Evolutionary conservation across 2,888 invertebrate genomes (phyloP).

Genomic region (Habrosyne pyritoides): DNA sequence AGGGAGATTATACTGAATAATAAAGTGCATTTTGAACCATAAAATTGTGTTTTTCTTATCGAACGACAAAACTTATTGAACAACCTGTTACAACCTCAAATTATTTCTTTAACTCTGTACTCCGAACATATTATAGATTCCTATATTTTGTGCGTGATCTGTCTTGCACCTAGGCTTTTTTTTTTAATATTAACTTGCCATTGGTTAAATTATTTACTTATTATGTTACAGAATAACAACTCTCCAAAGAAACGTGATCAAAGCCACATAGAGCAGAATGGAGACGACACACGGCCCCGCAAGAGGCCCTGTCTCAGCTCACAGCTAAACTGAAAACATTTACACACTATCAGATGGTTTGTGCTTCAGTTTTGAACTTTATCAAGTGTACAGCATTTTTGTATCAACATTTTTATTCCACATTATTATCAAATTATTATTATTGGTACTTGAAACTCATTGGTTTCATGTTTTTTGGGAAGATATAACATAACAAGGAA

Average conservation of each 20-base stretch:
- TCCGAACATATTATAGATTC: too few species aligned
- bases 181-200: too few species aligned
- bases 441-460: constrained; percentile 45
- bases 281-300: constrained; percentile 81
- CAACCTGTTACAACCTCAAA: too few species aligned
- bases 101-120: too few species aligned
- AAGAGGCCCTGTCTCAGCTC: constrained; percentile 84
- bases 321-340: constrained; percentile 62
- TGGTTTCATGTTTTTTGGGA: constrained; percentile 49
- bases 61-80: too few species aligned
- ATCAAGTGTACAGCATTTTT: constrained; percentile 65
- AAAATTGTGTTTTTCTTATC: too few species aligned
- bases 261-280: constrained; percentile 80
- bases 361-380: constrained; percentile 69
- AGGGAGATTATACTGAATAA: too few species aligned
- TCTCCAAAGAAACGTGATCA: constrained; percentile 86
- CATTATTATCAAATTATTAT: constrained; percentile 55
- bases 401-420: constrained; percentile 59
- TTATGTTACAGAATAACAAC: constrained; percentile 72
- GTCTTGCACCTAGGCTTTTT: neutral
- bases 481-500: constrained; percentile 22
- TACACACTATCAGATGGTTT: constrained; percentile 40
- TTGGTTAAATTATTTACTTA: constrained; percentile 11
- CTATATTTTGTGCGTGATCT: too few species aligned
- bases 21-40: too few species aligned